Evolutionary conservation across 2,888 invertebrate species (phyloP).

Genomic region (Augiades crinisus): DNA sequence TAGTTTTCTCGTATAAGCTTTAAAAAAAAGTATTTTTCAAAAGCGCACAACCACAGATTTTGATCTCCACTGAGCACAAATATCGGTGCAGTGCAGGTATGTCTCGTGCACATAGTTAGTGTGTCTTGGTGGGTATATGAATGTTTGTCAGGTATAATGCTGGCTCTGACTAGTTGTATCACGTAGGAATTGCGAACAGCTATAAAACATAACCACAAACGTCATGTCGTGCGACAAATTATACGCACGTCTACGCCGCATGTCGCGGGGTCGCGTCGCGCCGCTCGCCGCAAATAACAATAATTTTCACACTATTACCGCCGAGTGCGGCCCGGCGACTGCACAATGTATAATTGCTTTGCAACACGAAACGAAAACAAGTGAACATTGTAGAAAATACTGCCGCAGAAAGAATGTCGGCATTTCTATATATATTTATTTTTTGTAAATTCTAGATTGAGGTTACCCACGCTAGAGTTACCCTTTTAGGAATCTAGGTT

Average conservation of each 20-base stretch:
- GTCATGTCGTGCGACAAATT: slow-evolving; percentile 12
- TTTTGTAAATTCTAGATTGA: neutral
- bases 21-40: too few relatives aligned
- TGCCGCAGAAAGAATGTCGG: neutral
- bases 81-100: too few relatives aligned
- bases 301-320: slow-evolving; percentile 15
- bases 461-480: neutral
- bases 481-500: neutral
- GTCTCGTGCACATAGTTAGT: too few relatives aligned
- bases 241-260: slow-evolving; percentile 11
- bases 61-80: too few relatives aligned
- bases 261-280: slow-evolving; percentile 10
- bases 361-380: slow-evolving; percentile 9
- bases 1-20: too few relatives aligned
- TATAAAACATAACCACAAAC: slow-evolving; percentile 4
- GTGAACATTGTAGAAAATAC: slow-evolving; percentile 5
- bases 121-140: too few relatives aligned
- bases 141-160: too few relatives aligned
- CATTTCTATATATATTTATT: neutral
- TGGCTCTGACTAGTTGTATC: too few relatives aligned
- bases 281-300: slow-evolving; percentile 20
- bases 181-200: neutral
- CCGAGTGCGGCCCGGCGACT: neutral
- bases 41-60: too few relatives aligned
- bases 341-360: slow-evolving; percentile 24